Evolutionary conservation across 2,888 invertebrate species (phyloP).

Genomic region (Thereva unica): DNA sequence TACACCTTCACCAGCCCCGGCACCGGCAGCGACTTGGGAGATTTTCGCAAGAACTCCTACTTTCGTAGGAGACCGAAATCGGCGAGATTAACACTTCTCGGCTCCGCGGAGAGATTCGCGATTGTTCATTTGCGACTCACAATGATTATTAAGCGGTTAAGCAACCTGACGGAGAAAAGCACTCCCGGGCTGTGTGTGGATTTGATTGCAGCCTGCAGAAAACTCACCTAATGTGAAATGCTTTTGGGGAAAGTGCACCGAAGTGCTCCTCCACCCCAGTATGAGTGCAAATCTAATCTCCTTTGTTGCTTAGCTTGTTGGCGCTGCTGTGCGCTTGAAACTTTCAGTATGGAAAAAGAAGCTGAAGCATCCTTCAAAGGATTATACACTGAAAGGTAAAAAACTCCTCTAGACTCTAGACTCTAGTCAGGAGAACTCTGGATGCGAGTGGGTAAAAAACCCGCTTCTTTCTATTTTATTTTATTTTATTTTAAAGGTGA

Average conservation of each 20-base stretch:
- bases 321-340: not conserved
- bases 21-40: no score
- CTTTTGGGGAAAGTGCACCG: constrained; percentile 11
- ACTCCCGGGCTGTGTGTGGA: no score
- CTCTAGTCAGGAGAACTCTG: constrained; percentile 1
- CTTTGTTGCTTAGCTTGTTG: constrained; percentile 16
- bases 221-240: constrained; percentile 10
- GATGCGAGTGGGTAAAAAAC: constrained; percentile 8
- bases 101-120: no score
- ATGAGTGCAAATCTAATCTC: constrained; percentile 15
- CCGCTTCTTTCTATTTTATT: not conserved
- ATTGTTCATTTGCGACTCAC: no score
- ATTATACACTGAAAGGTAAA: constrained; percentile 13
- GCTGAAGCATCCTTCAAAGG: constrained; percentile 8
- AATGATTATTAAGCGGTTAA: no score
- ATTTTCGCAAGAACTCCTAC: no score
- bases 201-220: no score
- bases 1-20: no score
- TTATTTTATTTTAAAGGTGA: not conserved
- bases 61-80: no score
- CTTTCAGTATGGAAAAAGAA: constrained; percentile 13
- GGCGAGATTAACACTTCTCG: no score
- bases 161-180: no score
- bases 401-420: not conserved
- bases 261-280: not conserved